phyloP scores from a whole-genome alignment of 1,140 invertebrate genomes.

The Tribolium castaneum region DNA sequence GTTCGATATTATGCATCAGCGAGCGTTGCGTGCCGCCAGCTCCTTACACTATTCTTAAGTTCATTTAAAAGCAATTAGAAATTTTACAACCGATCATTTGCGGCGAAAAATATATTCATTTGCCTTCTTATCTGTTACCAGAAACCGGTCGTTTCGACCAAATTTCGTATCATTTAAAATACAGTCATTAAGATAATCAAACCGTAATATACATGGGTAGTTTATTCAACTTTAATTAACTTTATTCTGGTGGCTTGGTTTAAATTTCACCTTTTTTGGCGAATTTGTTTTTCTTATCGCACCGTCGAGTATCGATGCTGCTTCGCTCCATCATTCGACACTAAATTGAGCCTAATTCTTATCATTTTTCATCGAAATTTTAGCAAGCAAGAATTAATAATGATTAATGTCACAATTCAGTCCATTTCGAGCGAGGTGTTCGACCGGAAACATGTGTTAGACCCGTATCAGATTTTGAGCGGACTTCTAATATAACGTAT shows the following conservation, averaged over 20 bases:
- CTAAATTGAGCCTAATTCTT: neutral
- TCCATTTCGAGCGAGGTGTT: slow-evolving; percentile 25
- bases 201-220: slow-evolving; percentile 21
- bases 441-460: slow-evolving; percentile 50
- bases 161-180: slow-evolving; percentile 8
- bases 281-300: neutral
- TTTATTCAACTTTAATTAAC: slow-evolving; percentile 27
- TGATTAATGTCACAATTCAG: slow-evolving; percentile 17
- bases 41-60: slow-evolving; percentile 2
- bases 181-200: slow-evolving; percentile 27
- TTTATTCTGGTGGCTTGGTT: neutral
- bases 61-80: slow-evolving; percentile 35
- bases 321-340: neutral
- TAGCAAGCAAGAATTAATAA: slow-evolving; percentile 13
- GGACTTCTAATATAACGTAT: slow-evolving; percentile 43
- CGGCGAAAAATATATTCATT: slow-evolving; percentile 18
- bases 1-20: neutral
- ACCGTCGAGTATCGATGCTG: neutral
- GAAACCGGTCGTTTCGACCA: slow-evolving; percentile 25
- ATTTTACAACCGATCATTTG: slow-evolving; percentile 35
- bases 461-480: slow-evolving; percentile 40
- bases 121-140: neutral
- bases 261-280: neutral
- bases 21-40: neutral
- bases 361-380: neutral